Evolutionary conservation across 2,113 vertebrate species (phyloP), one percentile per base, ranked within the genome.

Genomic region (Epinephelus fuscoguttatus): DNA sequence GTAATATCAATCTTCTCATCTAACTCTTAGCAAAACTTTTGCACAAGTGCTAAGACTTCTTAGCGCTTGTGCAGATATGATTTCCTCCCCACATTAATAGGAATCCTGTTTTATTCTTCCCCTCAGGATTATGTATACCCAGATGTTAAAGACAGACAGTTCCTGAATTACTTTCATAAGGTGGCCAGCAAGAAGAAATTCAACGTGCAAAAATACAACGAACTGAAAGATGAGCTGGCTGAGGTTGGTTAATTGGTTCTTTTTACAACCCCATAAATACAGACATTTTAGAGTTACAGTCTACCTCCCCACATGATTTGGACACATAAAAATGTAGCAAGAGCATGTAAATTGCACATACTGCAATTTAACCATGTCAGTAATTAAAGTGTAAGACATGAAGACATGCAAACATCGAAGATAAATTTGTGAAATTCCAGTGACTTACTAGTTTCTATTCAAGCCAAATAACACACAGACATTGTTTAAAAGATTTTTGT

Each of bases 61-160:
- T 4, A 30, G 30, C 0, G 4, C 30, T 30, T 30, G 30, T 30
- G 30, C 30, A 30, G 30, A 25, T 37, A 6, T 47, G 74, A 53
- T 67, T 68, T 4, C 27, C 4, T 70, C 2, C 27, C 4, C 14
- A 45, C 59, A 71, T 55, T 59, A 56, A 83, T 13, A 30, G 2
- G 27, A 68, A 67, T 33, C 15, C 15, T 17, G 7, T 12, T 66
- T 63, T 21, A 7, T 55, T 71, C 55, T 68, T 59, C 72, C 67
- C 56, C n/a, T 30, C 89, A 99, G 98, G 98, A 98, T 90, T 99
- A 97, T 42, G 17, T 97, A 50, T 99, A 99, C 73, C 92, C 96
- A n/a, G 95, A 94, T 0, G 83, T 93, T 15, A 94, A 95, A 84
- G 96, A 97, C 85, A 94, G 98, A 78, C 97, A 99, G 80, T 96